These are phyloP conservation scores for Scaptomyza hsui DNA, from an alignment of 1,140 invertebrate species.

Conservation along the genomic window DNA sequence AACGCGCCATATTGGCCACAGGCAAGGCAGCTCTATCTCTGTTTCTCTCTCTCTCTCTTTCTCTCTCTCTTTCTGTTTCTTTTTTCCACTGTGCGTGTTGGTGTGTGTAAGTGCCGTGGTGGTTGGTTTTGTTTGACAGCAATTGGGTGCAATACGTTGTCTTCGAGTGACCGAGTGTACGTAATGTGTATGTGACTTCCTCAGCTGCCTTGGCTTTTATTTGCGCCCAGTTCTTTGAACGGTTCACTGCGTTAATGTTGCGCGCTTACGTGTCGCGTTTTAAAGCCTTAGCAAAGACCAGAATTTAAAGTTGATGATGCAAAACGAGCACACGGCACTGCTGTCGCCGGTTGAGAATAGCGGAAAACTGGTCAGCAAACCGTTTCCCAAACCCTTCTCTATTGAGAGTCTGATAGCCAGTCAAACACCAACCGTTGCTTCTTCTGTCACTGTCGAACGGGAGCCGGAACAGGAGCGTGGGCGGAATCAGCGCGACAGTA, in stretches of 20 bases:
- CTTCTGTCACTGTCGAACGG: constrained; percentile 28
- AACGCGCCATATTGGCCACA: constrained; percentile 75
- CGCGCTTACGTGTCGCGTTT: constrained; percentile 38
- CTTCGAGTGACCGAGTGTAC: not conserved
- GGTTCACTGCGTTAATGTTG: constrained; percentile 71
- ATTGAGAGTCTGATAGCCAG: constrained; percentile 82
- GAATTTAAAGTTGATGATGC: constrained; percentile 32
- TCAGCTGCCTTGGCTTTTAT: constrained; percentile 48
- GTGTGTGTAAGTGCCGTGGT: constrained; percentile 2
- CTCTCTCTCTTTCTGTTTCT: not conserved
- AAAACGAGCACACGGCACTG: constrained; percentile 57
- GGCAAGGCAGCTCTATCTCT: constrained; percentile 54
- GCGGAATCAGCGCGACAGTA: constrained; percentile 11
- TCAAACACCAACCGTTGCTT: constrained; percentile 54
- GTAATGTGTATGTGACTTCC: constrained; percentile 25
- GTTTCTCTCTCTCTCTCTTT: not conserved
- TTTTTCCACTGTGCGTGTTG: not conserved
- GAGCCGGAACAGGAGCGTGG: constrained; percentile 24
- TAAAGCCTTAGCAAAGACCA: not conserved
- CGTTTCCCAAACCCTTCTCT: constrained; percentile 79
- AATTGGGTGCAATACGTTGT: constrained; percentile 30
- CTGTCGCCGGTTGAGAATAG: constrained; percentile 43
- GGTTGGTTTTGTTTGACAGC: constrained; percentile 37
- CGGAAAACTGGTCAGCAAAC: constrained; percentile 59
- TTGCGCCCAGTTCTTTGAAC: constrained; percentile 79